phyloP scores from a whole-genome alignment of 2,797 vertebrate species.

The Sebastes hopkinsi region DNA sequence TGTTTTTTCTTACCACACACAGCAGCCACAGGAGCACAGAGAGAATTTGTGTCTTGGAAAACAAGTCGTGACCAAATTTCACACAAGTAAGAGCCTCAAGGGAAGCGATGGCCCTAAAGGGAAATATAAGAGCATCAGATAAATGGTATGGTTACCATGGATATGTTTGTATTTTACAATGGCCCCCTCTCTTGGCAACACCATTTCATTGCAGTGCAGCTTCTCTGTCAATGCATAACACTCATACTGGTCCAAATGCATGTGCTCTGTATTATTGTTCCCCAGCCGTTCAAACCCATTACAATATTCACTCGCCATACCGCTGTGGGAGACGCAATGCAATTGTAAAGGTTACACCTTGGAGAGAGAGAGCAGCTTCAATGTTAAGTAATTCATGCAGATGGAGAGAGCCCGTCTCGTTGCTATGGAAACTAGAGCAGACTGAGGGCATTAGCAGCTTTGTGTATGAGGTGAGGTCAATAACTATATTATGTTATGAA shows the following conservation, averaged over 20 bases:
- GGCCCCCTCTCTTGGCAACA: slow-evolving; percentile 54
- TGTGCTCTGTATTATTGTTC: not conserved
- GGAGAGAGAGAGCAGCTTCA: slow-evolving; percentile 8
- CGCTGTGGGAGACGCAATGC: not conserved
- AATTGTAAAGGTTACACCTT: slow-evolving; percentile 15
- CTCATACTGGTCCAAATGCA: not conserved
- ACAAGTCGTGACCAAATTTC: slow-evolving; percentile 95
- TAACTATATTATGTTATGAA: slow-evolving; percentile 19
- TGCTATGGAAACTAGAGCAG: slow-evolving; percentile 57
- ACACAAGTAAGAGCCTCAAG: slow-evolving; percentile 95
- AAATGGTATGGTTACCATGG: not conserved
- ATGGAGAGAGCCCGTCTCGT: slow-evolving; percentile 23
- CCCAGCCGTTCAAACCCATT: not conserved
- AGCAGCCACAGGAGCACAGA: slow-evolving; percentile 94
- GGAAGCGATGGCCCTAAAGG: slow-evolving; percentile 91
- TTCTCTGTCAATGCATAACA: not conserved
- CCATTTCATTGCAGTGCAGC: slow-evolving; percentile 23
- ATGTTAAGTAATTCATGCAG: slow-evolving; percentile 8
- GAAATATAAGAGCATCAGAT: not conserved
- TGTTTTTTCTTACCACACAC: slow-evolving; percentile 90
- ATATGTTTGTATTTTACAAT: slow-evolving; percentile 17
- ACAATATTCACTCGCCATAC: not conserved
- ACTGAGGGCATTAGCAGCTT: slow-evolving; percentile 34
- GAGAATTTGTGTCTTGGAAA: slow-evolving; percentile 93
- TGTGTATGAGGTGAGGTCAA: slow-evolving; percentile 46